Evolutionary conservation across 2,888 invertebrate species (phyloP), one percentile per base, ranked within the genome.

Genomic region (Hartigia nigra): DNA sequence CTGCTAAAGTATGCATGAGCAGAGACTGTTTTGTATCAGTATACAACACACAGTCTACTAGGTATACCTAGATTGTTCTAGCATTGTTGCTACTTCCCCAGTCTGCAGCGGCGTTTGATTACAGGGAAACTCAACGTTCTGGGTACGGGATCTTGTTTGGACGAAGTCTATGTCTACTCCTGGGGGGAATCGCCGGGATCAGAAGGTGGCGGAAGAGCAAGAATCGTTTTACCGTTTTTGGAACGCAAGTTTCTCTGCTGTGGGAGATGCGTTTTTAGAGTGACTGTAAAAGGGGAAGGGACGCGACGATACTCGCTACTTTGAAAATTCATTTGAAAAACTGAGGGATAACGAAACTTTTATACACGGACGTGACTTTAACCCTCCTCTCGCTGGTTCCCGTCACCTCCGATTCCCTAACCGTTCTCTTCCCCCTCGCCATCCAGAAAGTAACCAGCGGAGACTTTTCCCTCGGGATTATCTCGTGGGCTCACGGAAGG

Each of bases 1-100:
- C 85, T 84, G 83, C 87, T 90, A 89, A 90, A 90, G 88, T 90
- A 90, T 90, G 89, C 90, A 90, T 89, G 90, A 90, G 87, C 86
- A 82, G 86, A 86, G 86, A 86, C 87, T 87, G 87, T 87, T 88
- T 89, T 88, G 86, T 88, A 86, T 86, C 87, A 81, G 84, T 85
- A 87, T 83, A 86, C 84, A 86, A 80, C 83, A 86, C 84, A 87
- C 81, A 82, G 81, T 82, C 81, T 78, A 77, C 83, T 78, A 78
- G 79, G 79, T 83, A 81, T 83, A 77, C 76, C 78, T 78, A 81
- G 81, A 86, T 84, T 82, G 81, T 81, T 82, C 80, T 70, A 76
- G 76, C 78, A 82, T 83, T 82, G 83, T 86, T 74, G 37, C 74
- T 31, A 36, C 23, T 34, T 37, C 75, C 36, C 75, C 31, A 31